Evolutionary conservation across 2,113 vertebrate genomes (phyloP).

Genomic region (Saguinus midas): DNA sequence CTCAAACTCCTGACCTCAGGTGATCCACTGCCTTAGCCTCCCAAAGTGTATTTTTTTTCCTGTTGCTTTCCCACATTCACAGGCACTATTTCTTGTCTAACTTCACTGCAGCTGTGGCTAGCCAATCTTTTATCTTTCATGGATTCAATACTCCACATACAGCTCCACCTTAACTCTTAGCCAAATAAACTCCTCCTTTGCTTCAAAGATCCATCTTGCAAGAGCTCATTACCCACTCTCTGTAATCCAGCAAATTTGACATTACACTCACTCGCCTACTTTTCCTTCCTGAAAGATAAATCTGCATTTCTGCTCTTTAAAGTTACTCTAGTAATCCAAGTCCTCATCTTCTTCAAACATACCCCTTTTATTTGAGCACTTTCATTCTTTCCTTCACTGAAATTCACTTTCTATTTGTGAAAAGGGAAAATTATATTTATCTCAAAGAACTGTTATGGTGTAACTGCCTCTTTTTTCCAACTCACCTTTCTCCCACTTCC

Average conservation of each 20-base stretch:
- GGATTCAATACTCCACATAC: neutral
- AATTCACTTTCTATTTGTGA: neutral
- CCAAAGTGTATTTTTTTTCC: neutral
- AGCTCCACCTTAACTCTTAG: neutral
- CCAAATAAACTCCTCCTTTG: neutral
- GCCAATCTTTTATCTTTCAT: neutral
- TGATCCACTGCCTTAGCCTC: no score
- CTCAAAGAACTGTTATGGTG: neutral
- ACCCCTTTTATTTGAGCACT: neutral
- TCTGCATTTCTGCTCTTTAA: neutral
- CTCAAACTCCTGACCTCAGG: no score
- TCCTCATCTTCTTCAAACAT: neutral
- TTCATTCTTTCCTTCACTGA: neutral
- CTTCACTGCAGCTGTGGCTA: neutral
- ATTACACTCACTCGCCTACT: neutral
- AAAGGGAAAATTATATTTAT: neutral
- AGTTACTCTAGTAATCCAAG: neutral
- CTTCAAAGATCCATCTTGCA: neutral
- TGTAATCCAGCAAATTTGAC: neutral
- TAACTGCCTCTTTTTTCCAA: neutral
- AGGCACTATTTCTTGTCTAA: neutral
- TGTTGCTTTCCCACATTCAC: constrained; percentile 7
- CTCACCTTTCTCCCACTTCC: neutral
- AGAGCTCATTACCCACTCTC: neutral
- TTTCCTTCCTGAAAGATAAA: neutral